phyloP scores from a whole-genome alignment of 2,113 vertebrate genomes.

The rat (Rattus norvegicus) region GRCr8 NC_086019.1:178472001-178472500 shows the following conservation, averaged over 20 bases:
- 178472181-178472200: neutral
- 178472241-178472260: neutral
- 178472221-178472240: neutral
- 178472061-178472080: neutral
- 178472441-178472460: neutral
- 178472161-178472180: neutral
- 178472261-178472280: neutral
- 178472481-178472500: neutral
- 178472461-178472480: neutral
- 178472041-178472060: neutral
- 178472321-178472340: neutral
- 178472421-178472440: neutral
- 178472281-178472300: neutral
- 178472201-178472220: neutral
- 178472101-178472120: neutral
- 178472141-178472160: neutral
- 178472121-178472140: constrained; percentile 2
- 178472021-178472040: neutral
- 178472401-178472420: neutral
- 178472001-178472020: neutral
- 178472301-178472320: neutral
- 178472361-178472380: neutral
- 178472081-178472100: neutral
- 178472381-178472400: neutral
- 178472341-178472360: too few relatives aligned